These are phyloP conservation scores for Tuta absoluta DNA, from an alignment of 2,888 invertebrate species.

Conservation along the genomic window DNA sequence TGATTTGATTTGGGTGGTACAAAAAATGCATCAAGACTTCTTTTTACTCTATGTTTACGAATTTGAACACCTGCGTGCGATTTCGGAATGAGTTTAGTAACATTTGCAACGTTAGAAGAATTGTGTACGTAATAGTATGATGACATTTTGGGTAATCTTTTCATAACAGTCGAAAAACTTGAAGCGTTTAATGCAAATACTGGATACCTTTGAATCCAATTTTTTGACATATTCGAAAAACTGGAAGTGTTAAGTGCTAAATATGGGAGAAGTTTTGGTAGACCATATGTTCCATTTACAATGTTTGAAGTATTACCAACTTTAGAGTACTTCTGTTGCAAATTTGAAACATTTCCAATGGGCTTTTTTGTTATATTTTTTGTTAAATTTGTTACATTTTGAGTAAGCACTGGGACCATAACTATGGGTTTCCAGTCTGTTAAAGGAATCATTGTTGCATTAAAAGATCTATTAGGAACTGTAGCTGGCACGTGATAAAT, in stretches of 20 bases:
- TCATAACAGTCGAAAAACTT: not conserved
- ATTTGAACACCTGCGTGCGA: not conserved
- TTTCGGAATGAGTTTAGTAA: not conserved
- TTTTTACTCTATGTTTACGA: not conserved
- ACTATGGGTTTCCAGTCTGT: slow-evolving; percentile 70
- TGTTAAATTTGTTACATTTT: slow-evolving; percentile 48
- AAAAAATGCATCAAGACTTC: not conserved
- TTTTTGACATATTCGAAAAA: not conserved
- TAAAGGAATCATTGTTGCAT: slow-evolving; percentile 40
- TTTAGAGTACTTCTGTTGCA: not conserved
- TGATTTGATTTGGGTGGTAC: not conserved
- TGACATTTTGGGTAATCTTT: not conserved
- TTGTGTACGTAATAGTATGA: not conserved
- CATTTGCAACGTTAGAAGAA: not conserved
- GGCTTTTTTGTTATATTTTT: too few relatives aligned
- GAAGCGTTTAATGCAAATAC: not conserved
- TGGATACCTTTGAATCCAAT: not conserved
- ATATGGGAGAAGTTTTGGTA: not conserved
- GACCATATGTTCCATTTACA: not conserved
- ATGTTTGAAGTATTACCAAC: not conserved
- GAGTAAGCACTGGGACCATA: slow-evolving; percentile 42
- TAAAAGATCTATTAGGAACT: slow-evolving; percentile 35
- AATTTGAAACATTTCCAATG: slow-evolving; percentile 36
- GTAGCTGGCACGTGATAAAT: slow-evolving; percentile 34
- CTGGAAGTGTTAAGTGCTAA: not conserved